A percentile compares a stretch with the other conserved stretches of the same genome.
phyloP scores from a whole-genome alignment of 2,797 vertebrate species.

The Nyctalus aviator region DNA sequence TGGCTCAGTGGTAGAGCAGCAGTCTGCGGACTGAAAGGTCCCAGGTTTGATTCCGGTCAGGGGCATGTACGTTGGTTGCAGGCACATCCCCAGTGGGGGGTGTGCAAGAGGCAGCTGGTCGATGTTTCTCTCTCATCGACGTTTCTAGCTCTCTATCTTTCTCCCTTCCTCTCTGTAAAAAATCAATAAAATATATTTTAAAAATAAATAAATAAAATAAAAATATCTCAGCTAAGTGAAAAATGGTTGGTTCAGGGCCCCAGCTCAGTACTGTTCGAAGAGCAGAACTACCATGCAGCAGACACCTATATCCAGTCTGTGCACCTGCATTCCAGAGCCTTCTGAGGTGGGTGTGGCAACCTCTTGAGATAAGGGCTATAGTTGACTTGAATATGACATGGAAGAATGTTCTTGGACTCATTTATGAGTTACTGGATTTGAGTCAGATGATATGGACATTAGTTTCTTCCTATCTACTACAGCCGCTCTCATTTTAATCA shows the following conservation, averaged over 20 bases:
- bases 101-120: too few relatives aligned
- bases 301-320: too few relatives aligned
- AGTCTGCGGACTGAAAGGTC: too few relatives aligned
- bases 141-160: too few relatives aligned
- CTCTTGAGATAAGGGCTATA: not conserved
- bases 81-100: too few relatives aligned
- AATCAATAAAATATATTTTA: too few relatives aligned
- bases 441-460: not conserved
- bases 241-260: not conserved
- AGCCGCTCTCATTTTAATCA: not conserved
- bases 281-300: not conserved
- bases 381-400: not conserved
- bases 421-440: slow-evolving; percentile 10
- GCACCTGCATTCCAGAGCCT: not conserved
- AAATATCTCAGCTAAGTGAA: not conserved
- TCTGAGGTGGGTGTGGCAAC: not conserved
- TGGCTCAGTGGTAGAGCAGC: too few relatives aligned
- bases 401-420: not conserved
- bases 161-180: too few relatives aligned
- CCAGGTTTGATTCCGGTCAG: too few relatives aligned
- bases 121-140: too few relatives aligned
- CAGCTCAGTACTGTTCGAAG: not conserved
- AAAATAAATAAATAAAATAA: too few relatives aligned
- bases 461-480: not conserved
- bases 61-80: too few relatives aligned